A percentile compares a stretch with the other conserved stretches of the same genome.
Conservation (phyloP, 2,888 invertebrate species). For the Nomada ruficornis region DNA sequence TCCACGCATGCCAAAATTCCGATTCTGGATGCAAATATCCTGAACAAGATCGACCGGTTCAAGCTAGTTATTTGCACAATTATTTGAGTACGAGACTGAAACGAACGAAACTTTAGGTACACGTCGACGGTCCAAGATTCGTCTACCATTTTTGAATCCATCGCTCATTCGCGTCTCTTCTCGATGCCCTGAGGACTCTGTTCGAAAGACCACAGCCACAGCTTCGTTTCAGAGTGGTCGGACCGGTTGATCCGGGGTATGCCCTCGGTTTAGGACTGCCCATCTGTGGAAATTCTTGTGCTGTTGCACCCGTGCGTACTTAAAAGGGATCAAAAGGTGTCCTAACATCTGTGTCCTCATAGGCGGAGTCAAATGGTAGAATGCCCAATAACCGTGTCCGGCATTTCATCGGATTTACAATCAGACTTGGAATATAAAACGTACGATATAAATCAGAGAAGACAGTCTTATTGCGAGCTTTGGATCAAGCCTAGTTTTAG, state of each 20-base stretch:
- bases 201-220: constrained; percentile 5
- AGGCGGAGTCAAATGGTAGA: constrained; percentile 52
- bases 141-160: constrained; percentile 35
- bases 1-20: too few relatives aligned
- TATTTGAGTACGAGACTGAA: background rate
- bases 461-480: constrained; percentile 23
- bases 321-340: constrained; percentile 45
- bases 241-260: constrained; percentile 60
- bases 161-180: background rate
- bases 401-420: constrained; percentile 14
- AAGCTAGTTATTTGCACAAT: too few relatives aligned
- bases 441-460: constrained; percentile 37
- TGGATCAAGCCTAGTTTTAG: background rate
- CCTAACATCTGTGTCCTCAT: constrained; percentile 32
- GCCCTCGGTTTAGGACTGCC: constrained; percentile 56
- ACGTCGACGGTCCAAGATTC: background rate
- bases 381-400: constrained; percentile 41
- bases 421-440: constrained; percentile 39
- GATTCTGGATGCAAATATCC: too few relatives aligned
- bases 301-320: constrained; percentile 17
- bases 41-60: too few relatives aligned
- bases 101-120: background rate
- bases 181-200: background rate
- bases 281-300: constrained; percentile 52
- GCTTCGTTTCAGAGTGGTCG: constrained; percentile 44